Percentiles rank a stretch among this genome's conserved stretches.
Evolutionary conservation across 2,888 invertebrate genomes (phyloP).

Genomic region (Nephrotoma flavescens): DNA sequence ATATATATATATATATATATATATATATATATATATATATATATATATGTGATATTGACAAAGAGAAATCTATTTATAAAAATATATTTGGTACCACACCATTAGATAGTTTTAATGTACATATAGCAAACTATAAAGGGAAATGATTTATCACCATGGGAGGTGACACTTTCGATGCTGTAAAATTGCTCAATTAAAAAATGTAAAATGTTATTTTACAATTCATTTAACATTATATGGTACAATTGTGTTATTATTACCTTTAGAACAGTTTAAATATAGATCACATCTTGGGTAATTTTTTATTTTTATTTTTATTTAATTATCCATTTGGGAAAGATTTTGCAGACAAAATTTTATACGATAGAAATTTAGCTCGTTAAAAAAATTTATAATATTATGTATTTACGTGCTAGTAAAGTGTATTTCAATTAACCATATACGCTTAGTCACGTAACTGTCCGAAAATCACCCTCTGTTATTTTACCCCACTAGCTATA

Average conservation of each 20-base stretch:
- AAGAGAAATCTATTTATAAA: background rate
- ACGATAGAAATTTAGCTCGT: background rate
- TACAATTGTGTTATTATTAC: background rate
- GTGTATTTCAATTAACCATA: background rate
- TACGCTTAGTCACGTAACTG: background rate
- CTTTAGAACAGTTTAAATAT: background rate
- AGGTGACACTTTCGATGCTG: background rate
- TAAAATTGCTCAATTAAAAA: background rate
- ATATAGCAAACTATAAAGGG: background rate
- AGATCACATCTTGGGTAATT: background rate
- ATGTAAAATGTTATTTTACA: background rate
- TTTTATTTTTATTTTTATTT: background rate
- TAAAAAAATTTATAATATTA: background rate
- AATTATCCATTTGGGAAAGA: background rate
- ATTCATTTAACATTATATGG: background rate
- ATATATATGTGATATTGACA: too few species aligned
- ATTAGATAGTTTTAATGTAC: background rate
- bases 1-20: too few species aligned
- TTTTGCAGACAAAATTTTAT: background rate
- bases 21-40: too few species aligned
- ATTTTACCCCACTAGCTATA: background rate
- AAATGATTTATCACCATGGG: background rate
- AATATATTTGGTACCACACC: background rate
- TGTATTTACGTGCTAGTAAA: background rate
- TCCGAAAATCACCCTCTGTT: background rate